Evolutionary conservation across 2,113 vertebrate genomes (phyloP), one percentile per base, ranked within the genome.

Genomic region (Oxygymnocypris stewartii): DNA sequence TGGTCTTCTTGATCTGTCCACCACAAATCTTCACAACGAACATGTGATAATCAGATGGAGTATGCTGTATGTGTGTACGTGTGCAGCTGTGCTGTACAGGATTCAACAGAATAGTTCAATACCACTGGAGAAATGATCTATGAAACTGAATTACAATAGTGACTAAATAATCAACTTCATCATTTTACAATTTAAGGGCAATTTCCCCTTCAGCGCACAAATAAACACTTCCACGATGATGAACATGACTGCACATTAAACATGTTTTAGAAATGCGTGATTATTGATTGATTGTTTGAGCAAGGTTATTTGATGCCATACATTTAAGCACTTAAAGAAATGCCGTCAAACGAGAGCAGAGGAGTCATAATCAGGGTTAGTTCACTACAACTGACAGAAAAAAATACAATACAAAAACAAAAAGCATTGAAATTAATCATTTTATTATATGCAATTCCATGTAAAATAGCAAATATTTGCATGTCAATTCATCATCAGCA

Each of bases 151-250:
- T 76, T 77, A 54, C 23, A 16, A 31, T 2, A 76, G 78, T 75
- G 40, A 75, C 40, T 47, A 75, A 47, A 69, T 63, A 88, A 85
- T 82, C 63, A 42, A 73, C 18, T 12, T 73, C 10, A 67, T 35
- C 51, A 42, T 61, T 44, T 76, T 25, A 42, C 63, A 81, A 82
- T 85, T 81, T 57, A 76, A 67, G 40, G 61, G 28, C 74, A 49
- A 51, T n/a, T 49, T 74, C 20, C 42, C 18, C 63, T 40, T 61
- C 20, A 1, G 54, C 4, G 40, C 51, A 54, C 9, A 75, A 80
- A 65, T 49, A 44, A 75, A 47, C 73, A 14, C 13, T 59, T 59
- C 54, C 54, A 20, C 54, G 20, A 23, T 59, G 54, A 59, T 3
- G 7, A 12, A 59, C 20, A 23, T 9, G 7, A 59, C 20, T 37